Evolutionary conservation across 2,888 invertebrate species (phyloP).

Genomic region (Chrysomela aeneicollis): DNA sequence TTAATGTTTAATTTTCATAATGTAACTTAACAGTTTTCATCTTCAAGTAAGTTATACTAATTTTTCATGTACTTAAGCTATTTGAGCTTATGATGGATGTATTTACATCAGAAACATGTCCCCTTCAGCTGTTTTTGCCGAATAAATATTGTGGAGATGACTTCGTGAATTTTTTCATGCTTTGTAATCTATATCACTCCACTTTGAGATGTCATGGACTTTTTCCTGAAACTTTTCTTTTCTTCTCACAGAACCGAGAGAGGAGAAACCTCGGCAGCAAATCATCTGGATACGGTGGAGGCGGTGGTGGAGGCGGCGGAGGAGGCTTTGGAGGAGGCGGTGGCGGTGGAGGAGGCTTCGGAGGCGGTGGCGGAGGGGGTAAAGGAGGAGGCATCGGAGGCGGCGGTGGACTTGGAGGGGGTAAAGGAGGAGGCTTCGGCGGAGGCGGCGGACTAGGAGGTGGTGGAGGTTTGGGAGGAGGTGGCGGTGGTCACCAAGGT

Average conservation of each 20-base stretch:
- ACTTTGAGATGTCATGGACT: too few relatives aligned
- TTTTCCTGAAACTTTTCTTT: too few relatives aligned
- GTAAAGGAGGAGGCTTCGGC: slow-evolving; percentile 27
- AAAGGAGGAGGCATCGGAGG: slow-evolving; percentile 21
- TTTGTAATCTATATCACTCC: too few relatives aligned
- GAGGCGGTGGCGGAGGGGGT: slow-evolving; percentile 27
- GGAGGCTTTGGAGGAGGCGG: slow-evolving; percentile 22
- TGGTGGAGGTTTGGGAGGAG: slow-evolving; percentile 21
- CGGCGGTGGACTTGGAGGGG: slow-evolving; percentile 24
- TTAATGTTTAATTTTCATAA: too few relatives aligned
- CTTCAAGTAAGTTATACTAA: too few relatives aligned
- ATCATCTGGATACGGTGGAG: slow-evolving; percentile 4
- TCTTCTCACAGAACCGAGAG: not conserved
- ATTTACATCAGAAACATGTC: too few relatives aligned
- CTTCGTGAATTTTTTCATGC: too few relatives aligned
- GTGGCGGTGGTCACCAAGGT: slow-evolving; percentile 19
- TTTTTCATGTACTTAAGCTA: too few relatives aligned
- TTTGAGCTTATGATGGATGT: too few relatives aligned
- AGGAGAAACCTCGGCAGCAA: not conserved
- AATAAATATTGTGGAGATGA: too few relatives aligned
- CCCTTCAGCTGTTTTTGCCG: too few relatives aligned
- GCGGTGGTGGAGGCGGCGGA: slow-evolving; percentile 53
- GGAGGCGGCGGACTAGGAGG: slow-evolving; percentile 24
- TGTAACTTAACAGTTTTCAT: too few relatives aligned
- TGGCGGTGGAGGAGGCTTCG: slow-evolving; percentile 24